Conservation (phyloP, 53 echinoderm and acorn worm genomes). For the Mesocentrotus franciscanus region DNA sequence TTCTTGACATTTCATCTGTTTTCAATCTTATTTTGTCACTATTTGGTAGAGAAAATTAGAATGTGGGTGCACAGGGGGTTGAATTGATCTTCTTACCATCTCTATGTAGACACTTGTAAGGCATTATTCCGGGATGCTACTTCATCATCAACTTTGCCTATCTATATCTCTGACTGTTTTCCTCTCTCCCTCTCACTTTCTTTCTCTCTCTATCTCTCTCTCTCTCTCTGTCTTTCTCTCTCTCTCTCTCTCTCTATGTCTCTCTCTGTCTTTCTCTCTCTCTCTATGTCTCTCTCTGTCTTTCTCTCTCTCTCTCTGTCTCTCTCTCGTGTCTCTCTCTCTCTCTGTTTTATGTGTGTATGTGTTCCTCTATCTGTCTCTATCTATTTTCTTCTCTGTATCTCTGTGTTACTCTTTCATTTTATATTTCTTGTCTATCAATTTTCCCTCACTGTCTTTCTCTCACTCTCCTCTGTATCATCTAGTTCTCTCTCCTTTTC, state of each 20-base stretch:
- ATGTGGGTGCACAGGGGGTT: not conserved
- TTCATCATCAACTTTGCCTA: not conserved
- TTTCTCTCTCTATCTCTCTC: not conserved
- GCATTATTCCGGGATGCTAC: not conserved
- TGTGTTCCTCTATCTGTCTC: not conserved
- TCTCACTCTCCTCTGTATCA: not conserved
- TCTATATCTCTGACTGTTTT: not conserved
- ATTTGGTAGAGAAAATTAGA: not conserved
- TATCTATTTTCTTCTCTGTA: not conserved
- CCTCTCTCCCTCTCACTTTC: not conserved
- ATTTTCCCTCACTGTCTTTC: not conserved
- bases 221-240: not conserved
- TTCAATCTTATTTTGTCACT: constrained; percentile 38
- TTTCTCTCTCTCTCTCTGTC: not conserved
- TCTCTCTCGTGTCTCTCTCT: not conserved
- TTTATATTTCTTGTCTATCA: not conserved
- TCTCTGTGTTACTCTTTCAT: not conserved
- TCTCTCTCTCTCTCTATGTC: not conserved
- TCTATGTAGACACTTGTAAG: not conserved
- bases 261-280: not conserved
- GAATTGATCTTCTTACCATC: not conserved
- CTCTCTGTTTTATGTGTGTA: not conserved
- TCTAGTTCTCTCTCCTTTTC: not conserved
- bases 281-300: not conserved
- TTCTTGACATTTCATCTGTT: constrained; percentile 1